Percentiles rank a stretch among this genome's conserved stretches.
Conservation (phyloP, 2,797 vertebrate genomes). For the Lophius americanus region DNA sequence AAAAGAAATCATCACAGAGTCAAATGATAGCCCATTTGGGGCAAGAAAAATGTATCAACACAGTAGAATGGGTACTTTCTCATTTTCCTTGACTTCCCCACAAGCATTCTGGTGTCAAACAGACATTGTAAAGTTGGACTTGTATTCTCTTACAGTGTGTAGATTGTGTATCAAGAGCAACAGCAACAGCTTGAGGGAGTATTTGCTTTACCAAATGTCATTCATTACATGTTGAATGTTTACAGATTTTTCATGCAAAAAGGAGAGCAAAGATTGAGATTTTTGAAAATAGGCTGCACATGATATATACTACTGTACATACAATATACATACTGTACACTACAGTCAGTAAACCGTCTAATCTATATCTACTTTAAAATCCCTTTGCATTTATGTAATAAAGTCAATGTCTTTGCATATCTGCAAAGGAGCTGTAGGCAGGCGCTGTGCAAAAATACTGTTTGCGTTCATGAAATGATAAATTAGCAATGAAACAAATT, state of each 20-base stretch:
- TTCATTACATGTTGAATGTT: background rate
- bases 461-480: background rate
- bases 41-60: background rate
- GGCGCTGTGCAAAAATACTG: background rate
- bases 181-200: conserved; percentile 2
- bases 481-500: background rate
- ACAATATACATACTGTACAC: background rate
- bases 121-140: background rate
- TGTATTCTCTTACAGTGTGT: background rate
- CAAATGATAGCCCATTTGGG: background rate
- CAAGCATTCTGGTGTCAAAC: background rate
- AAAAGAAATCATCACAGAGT: conserved; percentile 26
- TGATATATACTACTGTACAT: background rate
- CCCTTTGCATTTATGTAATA: conserved; percentile 8
- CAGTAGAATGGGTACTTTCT: conserved; percentile 1
- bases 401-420: conserved; percentile 1
- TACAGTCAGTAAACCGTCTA: conserved; percentile 32
- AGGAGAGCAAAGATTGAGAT: background rate
- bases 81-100: background rate
- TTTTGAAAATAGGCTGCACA: background rate
- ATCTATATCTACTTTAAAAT: conserved; percentile 14
- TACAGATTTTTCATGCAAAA: background rate
- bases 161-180: background rate
- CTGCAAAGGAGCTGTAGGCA: conserved; percentile 2
- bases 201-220: conserved; percentile 2